These are phyloP conservation scores for Lydus trimaculatus DNA, from an alignment of 2,888 invertebrate species.

Conservation along the genomic window DNA sequence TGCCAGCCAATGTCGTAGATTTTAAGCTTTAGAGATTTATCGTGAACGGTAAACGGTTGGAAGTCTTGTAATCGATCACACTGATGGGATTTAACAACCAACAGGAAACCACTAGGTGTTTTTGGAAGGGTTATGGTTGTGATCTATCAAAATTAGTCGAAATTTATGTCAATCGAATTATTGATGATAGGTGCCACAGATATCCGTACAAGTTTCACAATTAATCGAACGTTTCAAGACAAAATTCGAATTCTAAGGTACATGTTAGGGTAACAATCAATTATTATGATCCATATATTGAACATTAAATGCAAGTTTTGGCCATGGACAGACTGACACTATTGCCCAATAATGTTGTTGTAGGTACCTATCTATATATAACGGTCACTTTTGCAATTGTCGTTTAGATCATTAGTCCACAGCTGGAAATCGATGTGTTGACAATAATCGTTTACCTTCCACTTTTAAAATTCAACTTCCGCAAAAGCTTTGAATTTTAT, in stretches of 20 bases:
- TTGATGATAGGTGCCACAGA: neutral
- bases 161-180: conserved; percentile 19
- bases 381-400: neutral
- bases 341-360: neutral
- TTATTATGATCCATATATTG: too few species aligned
- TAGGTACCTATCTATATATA: too few species aligned
- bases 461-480: conserved; percentile 9
- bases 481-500: conserved; percentile 1
- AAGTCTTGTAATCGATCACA: neutral
- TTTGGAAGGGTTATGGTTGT: conserved; percentile 19
- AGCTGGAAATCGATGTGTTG: conserved; percentile 30
- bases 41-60: neutral
- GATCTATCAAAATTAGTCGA: conserved; percentile 30
- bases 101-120: conserved; percentile 12
- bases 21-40: neutral
- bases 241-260: too few species aligned
- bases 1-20: neutral
- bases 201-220: too few species aligned
- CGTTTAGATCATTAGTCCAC: conserved; percentile 19
- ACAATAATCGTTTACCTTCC: conserved; percentile 27
- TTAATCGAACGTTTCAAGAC: too few species aligned
- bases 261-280: too few species aligned
- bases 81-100: neutral
- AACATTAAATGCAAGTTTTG: too few species aligned
- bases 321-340: too few species aligned